A percentile compares a stretch with the other conserved stretches of the same genome.
phyloP scores from a whole-genome alignment of 1,140 invertebrate species.

The Polypedilum vanderplanki region DNA sequence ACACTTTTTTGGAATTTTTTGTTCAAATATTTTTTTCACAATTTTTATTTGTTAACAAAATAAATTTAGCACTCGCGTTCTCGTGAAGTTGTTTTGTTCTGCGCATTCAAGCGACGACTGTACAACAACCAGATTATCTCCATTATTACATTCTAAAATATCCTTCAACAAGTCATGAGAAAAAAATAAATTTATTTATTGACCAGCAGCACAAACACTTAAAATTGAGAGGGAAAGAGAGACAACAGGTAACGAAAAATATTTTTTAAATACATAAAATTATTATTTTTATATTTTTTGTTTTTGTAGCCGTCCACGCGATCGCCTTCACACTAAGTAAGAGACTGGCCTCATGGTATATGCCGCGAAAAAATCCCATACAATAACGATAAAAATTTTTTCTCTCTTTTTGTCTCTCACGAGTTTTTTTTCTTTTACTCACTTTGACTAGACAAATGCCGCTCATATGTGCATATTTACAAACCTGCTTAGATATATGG shows the following conservation, averaged over 20 bases:
- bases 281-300: not conserved
- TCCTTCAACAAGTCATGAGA: conserved; percentile 8
- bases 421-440: not conserved
- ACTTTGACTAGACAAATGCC: not conserved
- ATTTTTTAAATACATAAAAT: too few relatives aligned
- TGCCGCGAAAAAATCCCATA: not conserved
- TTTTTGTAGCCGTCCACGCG: not conserved
- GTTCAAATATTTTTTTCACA: not conserved
- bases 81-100: not conserved
- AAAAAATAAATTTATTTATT: not conserved
- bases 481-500: too few relatives aligned
- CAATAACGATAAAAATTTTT: not conserved
- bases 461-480: not conserved
- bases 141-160: conserved; percentile 14
- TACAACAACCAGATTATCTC: not conserved
- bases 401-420: conserved; percentile 2
- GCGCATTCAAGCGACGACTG: not conserved
- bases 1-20: not conserved
- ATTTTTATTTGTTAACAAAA: too few relatives aligned
- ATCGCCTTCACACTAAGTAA: not conserved
- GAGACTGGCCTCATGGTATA: not conserved
- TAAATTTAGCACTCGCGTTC: not conserved
- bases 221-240: too few relatives aligned
- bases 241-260: too few relatives aligned
- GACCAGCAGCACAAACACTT: too few relatives aligned